phyloP scores from a whole-genome alignment of 2,888 invertebrate genomes.

The Hypsopygia costalis region DNA sequence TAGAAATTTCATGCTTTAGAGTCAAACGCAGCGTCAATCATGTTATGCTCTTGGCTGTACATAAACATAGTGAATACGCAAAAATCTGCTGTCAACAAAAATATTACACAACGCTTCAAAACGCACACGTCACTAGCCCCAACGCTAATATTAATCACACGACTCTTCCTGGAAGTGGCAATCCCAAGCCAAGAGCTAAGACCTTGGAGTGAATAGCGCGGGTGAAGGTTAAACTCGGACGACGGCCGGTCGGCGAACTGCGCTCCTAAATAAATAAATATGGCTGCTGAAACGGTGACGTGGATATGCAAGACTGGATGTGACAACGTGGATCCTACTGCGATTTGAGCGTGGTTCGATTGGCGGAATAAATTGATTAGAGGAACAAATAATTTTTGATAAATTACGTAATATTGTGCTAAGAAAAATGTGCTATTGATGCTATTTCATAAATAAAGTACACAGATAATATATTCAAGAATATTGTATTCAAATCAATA shows the following conservation, averaged over 20 bases:
- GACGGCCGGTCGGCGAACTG: conserved; percentile 58
- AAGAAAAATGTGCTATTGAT: too few species aligned
- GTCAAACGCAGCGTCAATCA: too few species aligned
- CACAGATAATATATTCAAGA: too few species aligned
- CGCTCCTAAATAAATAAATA: conserved; percentile 52
- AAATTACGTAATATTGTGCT: too few species aligned
- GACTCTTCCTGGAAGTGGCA: conserved; percentile 32
- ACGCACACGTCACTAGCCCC: conserved; percentile 12
- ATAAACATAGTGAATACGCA: too few species aligned
- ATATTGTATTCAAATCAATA: too few species aligned
- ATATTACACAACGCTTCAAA: conserved; percentile 15
- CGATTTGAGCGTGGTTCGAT: too few species aligned
- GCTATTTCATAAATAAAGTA: too few species aligned
- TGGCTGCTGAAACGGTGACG: conserved; percentile 32
- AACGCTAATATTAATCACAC: conserved; percentile 23
- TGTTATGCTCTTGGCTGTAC: too few species aligned
- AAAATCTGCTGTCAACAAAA: conserved; percentile 1
- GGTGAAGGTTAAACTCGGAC: conserved; percentile 58
- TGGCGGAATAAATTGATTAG: too few species aligned
- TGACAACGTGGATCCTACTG: conserved; percentile 4
- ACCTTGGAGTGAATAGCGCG: conserved; percentile 42
- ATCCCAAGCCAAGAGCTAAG: conserved; percentile 30
- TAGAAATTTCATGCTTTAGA: too few species aligned
- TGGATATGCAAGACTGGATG: conserved; percentile 23
- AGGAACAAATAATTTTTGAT: too few species aligned